Percentiles rank a stretch among this genome's conserved stretches.
Evolutionary conservation across 2,888 invertebrate species (phyloP).

Genomic region (Oxyscelio sp.): DNA sequence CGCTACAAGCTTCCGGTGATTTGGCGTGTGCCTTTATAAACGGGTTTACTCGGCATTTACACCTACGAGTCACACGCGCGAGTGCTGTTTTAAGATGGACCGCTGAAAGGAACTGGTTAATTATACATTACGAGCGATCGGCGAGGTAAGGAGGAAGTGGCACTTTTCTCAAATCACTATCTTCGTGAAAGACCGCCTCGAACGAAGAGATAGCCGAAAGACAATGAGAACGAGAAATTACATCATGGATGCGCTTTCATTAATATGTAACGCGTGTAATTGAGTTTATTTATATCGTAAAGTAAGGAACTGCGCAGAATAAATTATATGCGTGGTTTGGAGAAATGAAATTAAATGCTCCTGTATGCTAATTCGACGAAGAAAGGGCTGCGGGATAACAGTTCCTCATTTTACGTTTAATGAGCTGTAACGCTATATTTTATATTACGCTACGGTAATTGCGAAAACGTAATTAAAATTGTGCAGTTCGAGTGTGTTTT

Average conservation of each 20-base stretch:
- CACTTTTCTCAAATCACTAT: slow-evolving; percentile 34
- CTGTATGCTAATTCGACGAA: slow-evolving; percentile 37
- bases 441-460: too few species aligned
- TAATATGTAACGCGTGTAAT: slow-evolving; percentile 66
- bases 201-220: neutral
- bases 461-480: too few species aligned
- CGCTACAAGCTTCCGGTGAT: slow-evolving; percentile 81
- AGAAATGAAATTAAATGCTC: slow-evolving; percentile 48
- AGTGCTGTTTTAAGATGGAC: slow-evolving; percentile 76
- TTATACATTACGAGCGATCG: slow-evolving; percentile 57
- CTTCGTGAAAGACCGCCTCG: neutral
- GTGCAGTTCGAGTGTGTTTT: too few species aligned
- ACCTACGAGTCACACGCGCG: slow-evolving; percentile 73
- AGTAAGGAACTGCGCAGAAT: slow-evolving; percentile 57
- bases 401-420: slow-evolving; percentile 36
- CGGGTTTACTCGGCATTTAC: slow-evolving; percentile 79
- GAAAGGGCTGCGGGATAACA: slow-evolving; percentile 17
- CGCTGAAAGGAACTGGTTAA: slow-evolving; percentile 65
- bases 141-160: slow-evolving; percentile 37
- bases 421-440: too few species aligned
- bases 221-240: slow-evolving; percentile 44
- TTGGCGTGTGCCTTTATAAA: slow-evolving; percentile 84
- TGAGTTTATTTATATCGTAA: slow-evolving; percentile 66
- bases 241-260: slow-evolving; percentile 44
- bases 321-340: slow-evolving; percentile 43